phyloP scores from a whole-genome alignment of 2,113 vertebrate genomes.

The Daboia siamensis region DNA sequence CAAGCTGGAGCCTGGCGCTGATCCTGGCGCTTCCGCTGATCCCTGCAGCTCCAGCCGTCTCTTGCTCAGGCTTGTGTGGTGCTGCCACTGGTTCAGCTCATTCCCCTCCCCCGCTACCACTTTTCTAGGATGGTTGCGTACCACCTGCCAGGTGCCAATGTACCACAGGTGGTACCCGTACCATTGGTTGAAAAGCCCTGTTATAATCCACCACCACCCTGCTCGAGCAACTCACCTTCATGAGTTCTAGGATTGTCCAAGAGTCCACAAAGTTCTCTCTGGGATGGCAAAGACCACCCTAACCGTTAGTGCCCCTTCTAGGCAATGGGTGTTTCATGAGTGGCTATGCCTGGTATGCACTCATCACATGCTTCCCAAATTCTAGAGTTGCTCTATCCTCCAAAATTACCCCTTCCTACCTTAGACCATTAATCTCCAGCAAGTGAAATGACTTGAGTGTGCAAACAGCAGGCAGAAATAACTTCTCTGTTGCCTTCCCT shows the following conservation, averaged over 20 bases:
- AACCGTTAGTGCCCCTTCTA: not conserved
- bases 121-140: no score
- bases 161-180: no score
- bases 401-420: not conserved
- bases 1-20: no score
- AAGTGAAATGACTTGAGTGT: not conserved
- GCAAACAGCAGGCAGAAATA: not conserved
- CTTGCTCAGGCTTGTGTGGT: no score
- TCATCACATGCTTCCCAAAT: not conserved
- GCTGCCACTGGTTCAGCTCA: no score
- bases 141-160: no score
- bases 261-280: not conserved
- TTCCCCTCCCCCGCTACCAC: no score
- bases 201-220: no score
- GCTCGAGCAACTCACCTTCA: no score
- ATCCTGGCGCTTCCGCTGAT: no score
- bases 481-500: not conserved
- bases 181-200: no score
- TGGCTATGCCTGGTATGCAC: not conserved
- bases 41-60: no score
- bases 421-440: not conserved
- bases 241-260: not conserved
- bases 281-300: not conserved
- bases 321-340: not conserved
- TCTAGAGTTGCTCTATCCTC: not conserved